phyloP scores from a whole-genome alignment of 2,797 vertebrate species.

The Gila robusta region DNA sequence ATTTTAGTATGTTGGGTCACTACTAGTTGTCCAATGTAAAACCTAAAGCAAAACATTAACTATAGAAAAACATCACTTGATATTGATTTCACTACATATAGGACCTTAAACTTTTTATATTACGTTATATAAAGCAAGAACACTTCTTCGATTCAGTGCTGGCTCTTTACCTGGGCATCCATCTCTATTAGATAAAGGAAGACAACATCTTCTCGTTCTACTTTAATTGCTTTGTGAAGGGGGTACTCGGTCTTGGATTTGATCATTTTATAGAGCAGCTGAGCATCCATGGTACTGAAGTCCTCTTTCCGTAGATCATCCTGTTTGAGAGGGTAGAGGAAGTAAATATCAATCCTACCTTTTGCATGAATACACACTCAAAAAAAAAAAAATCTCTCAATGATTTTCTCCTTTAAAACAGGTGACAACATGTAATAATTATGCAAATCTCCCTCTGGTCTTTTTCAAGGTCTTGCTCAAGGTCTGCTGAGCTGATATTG shows the following conservation, averaged over 20 bases:
- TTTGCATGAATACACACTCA: neutral
- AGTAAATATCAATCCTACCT: neutral
- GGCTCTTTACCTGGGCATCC: conserved; percentile 90
- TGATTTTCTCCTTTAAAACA: conserved; percentile 1
- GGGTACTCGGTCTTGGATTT: conserved; percentile 98
- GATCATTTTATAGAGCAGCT: conserved; percentile 97
- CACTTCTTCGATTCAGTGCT: neutral
- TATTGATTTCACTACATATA: neutral
- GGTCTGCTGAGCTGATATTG: conserved; percentile 21
- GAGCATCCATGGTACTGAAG: conserved; percentile 97
- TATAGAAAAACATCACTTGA: neutral
- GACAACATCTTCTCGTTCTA: conserved; percentile 96
- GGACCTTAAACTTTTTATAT: neutral
- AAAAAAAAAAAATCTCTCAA: neutral
- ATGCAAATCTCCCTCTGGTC: conserved; percentile 15
- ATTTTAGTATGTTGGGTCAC: neutral
- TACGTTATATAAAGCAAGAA: neutral
- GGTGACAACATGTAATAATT: conserved; percentile 3
- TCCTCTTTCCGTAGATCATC: conserved; percentile 97
- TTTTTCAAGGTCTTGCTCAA: conserved; percentile 36
- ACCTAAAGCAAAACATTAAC: neutral
- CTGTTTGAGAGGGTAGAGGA: conserved; percentile 69
- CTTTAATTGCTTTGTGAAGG: conserved; percentile 97
- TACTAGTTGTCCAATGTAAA: neutral
- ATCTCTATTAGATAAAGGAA: conserved; percentile 98